These are phyloP conservation scores for Ernsta delagoae DNA, from an alignment of 2,888 invertebrate species.

Conservation along the genomic window DNA sequence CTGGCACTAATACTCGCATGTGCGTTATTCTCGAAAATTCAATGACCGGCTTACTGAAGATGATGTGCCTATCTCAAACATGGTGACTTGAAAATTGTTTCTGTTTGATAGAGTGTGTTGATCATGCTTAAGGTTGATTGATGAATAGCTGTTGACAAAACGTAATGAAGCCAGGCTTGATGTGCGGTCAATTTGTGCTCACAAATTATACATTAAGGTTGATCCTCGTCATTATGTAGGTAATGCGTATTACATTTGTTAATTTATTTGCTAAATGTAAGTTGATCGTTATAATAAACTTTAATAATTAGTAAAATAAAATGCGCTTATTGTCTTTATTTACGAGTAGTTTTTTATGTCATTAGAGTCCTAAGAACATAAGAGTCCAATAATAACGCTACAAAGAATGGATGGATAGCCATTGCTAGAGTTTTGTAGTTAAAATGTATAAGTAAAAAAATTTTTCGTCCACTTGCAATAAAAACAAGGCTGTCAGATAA, in stretches of 20 bases:
- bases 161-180: neutral
- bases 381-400: no score
- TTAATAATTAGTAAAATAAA: slow-evolving; percentile 15
- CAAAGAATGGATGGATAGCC: no score
- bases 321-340: no score
- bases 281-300: slow-evolving; percentile 46
- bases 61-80: slow-evolving; percentile 8
- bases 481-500: neutral
- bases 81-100: slow-evolving; percentile 38
- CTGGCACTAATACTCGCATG: slow-evolving; percentile 94
- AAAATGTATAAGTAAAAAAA: no score
- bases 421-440: no score
- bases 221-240: slow-evolving; percentile 13
- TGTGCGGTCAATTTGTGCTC: neutral
- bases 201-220: neutral
- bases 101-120: slow-evolving; percentile 45
- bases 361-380: no score
- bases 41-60: slow-evolving; percentile 67
- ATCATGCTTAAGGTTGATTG: slow-evolving; percentile 31
- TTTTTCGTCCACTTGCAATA: no score
- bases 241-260: slow-evolving; percentile 45
- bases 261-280: slow-evolving; percentile 49
- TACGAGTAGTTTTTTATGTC: no score
- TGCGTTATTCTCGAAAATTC: slow-evolving; percentile 93
- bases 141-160: slow-evolving; percentile 7